Percentiles rank a stretch among this genome's conserved stretches.
Conservation (phyloP, 2,113 vertebrate genomes). For the Rhinoderma darwinii region DNA sequence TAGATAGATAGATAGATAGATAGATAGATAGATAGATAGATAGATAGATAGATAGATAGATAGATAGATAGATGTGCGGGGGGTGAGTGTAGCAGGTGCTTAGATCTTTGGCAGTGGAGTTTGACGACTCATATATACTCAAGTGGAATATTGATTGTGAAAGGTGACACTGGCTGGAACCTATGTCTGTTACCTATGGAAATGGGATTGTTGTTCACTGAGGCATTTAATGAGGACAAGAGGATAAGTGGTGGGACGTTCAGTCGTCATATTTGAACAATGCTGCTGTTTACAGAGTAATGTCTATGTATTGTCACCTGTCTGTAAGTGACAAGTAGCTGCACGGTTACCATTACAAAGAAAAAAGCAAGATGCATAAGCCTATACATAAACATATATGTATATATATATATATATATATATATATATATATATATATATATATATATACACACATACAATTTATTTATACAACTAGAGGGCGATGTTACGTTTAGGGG, state of each 20-base stretch:
- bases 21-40: not conserved
- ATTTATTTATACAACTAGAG: too few species aligned
- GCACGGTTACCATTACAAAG: not conserved
- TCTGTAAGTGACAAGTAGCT: not conserved
- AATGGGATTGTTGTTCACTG: constrained; percentile 21
- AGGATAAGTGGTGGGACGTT: constrained; percentile 7
- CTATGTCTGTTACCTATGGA: constrained; percentile 20
- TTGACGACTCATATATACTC: not conserved
- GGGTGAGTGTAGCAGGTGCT: not conserved
- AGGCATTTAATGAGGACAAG: constrained; percentile 28
- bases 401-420: too few species aligned
- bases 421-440: too few species aligned
- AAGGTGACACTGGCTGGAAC: constrained; percentile 17
- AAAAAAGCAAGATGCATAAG: not conserved
- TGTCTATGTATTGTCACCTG: not conserved
- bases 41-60: not conserved
- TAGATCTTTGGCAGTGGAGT: not conserved
- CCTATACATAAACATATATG: too few species aligned
- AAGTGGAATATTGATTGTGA: constrained; percentile 8
- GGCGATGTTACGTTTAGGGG: too few species aligned
- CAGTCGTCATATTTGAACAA: not conserved
- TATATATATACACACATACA: too few species aligned
- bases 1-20: not conserved
- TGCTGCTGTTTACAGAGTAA: not conserved
- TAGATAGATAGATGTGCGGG: not conserved